These are phyloP conservation scores for Pectinophora gossypiella DNA, from an alignment of 1,140 invertebrate genomes.

Conservation along the genomic window DNA sequence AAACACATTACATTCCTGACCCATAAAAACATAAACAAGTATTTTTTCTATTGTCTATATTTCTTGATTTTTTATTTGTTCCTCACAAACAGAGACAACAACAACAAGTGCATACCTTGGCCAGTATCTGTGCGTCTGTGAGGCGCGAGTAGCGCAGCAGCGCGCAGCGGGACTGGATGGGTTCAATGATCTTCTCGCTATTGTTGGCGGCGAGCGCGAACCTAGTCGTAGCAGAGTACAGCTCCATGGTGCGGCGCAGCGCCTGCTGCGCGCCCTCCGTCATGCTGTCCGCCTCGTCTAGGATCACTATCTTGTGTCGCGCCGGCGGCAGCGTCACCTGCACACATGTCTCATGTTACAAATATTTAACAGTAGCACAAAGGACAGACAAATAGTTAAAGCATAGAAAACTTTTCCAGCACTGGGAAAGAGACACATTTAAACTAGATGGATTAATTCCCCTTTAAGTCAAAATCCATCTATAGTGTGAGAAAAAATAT, in stretches of 20 bases:
- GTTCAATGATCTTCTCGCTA: slow-evolving; percentile 99
- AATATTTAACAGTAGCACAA: not conserved
- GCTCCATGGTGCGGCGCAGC: slow-evolving; percentile 97
- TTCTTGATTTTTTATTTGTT: no score
- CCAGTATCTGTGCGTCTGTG: slow-evolving; percentile 91
- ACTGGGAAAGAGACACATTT: no score
- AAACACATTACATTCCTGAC: not conserved
- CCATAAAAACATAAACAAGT: not conserved
- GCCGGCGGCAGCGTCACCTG: slow-evolving; percentile 92
- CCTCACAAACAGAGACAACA: not conserved
- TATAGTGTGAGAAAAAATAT: no score
- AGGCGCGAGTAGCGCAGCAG: slow-evolving; percentile 96
- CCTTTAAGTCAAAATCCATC: no score
- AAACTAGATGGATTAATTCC: no score
- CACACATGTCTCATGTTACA: no score
- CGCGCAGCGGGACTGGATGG: slow-evolving; percentile 98
- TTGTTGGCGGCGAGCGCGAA: slow-evolving; percentile 99
- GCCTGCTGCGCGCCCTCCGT: slow-evolving; percentile 99
- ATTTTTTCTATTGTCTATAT: not conserved
- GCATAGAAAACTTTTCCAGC: no score
- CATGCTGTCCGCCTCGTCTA: slow-evolving; percentile 99
- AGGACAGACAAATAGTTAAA: not conserved
- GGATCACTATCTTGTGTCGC: slow-evolving; percentile 97
- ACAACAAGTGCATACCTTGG: slow-evolving; percentile 76
- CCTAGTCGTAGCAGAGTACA: slow-evolving; percentile 97